Evolutionary conservation across 2,888 invertebrate species (phyloP), one percentile per base, ranked within the genome.

Genomic region (Acanthoscelides obtectus): DNA sequence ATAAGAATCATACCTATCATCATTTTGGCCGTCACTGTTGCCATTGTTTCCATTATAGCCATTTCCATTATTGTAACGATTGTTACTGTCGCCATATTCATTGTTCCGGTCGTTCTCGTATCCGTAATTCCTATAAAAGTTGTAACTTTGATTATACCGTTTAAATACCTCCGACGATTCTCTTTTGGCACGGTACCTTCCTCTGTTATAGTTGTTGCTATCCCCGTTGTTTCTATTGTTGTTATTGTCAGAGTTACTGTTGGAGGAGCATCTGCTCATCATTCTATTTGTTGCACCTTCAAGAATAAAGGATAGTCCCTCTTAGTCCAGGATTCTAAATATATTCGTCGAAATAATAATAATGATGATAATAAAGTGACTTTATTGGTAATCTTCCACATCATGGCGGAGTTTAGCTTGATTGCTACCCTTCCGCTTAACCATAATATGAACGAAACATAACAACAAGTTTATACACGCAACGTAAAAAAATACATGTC

Each of bases 21-120:
- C 70, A 68, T 75, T 69, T 65, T 22, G 20, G 45, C 75, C 70
- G 69, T 74, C 71, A 69, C 72, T 71, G 64, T 74, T 71, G 19
- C 73, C 67, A 65, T 73, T 75, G 21, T 73, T 70, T 12, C 64
- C 67, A 69, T 72, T 68, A 12, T 66, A 66, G 27, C 66, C 19
- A 45, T 67, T 70, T 22, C 22, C 22, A 19, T 19, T 20, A n/a
- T 22, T 70, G 70, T 21, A 70, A 6, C 67, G 66, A 68, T 69
- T 68, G n/a, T 68, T 69, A n/a, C 25, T 22, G 67, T 73, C 67
- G 20, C 21, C 63, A 8, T 70, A 68, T 63, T 73, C 67, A 21
- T 71, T 67, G 66, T 72, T 69, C 17, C 69, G 66, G 21, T 70
- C 70, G 22, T 22, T 67, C 17, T 67, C 19, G 5, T 69, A 22